A percentile compares a stretch with the other conserved stretches of the same genome.
These are phyloP conservation scores for Nyleta sp. DNA, from an alignment of 2,888 invertebrate species.

Conservation along the genomic window DNA sequence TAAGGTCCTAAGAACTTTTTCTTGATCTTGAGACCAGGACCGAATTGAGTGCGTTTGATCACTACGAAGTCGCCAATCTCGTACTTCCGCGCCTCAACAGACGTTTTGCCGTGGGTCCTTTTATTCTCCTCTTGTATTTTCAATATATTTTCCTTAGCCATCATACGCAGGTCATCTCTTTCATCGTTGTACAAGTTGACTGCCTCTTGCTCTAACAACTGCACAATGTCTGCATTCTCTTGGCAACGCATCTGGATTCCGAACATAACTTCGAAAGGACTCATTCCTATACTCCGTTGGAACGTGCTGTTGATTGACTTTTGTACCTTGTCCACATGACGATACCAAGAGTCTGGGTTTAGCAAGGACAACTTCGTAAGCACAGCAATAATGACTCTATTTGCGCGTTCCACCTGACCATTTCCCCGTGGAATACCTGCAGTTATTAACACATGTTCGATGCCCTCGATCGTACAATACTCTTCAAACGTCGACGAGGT, in stretches of 20 bases:
- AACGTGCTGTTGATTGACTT: slow-evolving; percentile 3
- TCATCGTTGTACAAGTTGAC: slow-evolving; percentile 43
- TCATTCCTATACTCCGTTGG: slow-evolving; percentile 28
- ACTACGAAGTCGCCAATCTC: slow-evolving; percentile 56
- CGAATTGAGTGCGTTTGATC: slow-evolving; percentile 62
- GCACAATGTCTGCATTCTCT: neutral
- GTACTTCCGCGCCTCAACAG: slow-evolving; percentile 66
- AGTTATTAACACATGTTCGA: slow-evolving; percentile 3
- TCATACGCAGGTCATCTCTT: slow-evolving; percentile 34
- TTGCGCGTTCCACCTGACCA: slow-evolving; percentile 63
- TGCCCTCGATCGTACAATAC: slow-evolving; percentile 10
- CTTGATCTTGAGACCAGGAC: slow-evolving; percentile 55
- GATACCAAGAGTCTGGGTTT: slow-evolving; percentile 39
- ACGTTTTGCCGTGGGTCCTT: slow-evolving; percentile 52
- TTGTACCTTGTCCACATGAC: neutral
- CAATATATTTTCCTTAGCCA: slow-evolving; percentile 56
- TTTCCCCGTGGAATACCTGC: slow-evolving; percentile 26
- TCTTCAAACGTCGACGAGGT: slow-evolving; percentile 9
- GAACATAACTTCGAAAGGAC: slow-evolving; percentile 64
- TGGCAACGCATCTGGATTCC: slow-evolving; percentile 6
- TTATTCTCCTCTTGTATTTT: slow-evolving; percentile 68
- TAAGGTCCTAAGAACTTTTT: slow-evolving; percentile 55
- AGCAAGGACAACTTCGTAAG: slow-evolving; percentile 60
- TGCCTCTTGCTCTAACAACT: slow-evolving; percentile 16
- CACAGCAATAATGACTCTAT: slow-evolving; percentile 61